Evolutionary conservation across 2,797 vertebrate genomes (phyloP), one percentile per base, ranked within the genome.

Genomic region (Sebastes iracundus): DNA sequence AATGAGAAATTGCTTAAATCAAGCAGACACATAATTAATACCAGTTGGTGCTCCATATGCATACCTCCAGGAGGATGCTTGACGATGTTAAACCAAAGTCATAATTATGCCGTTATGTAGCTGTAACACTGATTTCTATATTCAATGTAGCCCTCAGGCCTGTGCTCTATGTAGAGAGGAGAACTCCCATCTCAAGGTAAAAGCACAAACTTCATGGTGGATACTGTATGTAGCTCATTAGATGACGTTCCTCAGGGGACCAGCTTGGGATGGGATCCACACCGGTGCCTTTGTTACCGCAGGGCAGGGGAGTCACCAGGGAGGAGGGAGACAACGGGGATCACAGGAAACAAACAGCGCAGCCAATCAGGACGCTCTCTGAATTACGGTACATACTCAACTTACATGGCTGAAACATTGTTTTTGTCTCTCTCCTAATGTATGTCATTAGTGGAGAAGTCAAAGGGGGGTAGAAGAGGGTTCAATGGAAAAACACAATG

Each of bases 191-290:
- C 83, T 89, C 79, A 93, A 91, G 82, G 87, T 92, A 91, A 89
- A 87, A 81, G 81, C 61, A 80, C 27, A 61, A 76, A 80, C 86
- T 90, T 88, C 80, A 84, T 63, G 85, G 61, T 86, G 68, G 88
- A 88, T 86, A 85, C 70, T 81, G 77, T 79, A 79, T 82, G 82
- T 66, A 85, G 92, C 90, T 94, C 93, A 92, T 94, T 93, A 94
- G 82, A 88, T 35, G 80, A 72, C 68, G 71, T 23, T 80, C 89
- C 91, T 90, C 80, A 14, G 63, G 93, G 88, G 88, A 89, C 38
- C 68, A 42, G 16, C 85, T 75, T 67, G 71, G 62, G 83, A 90
- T 75, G 65, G 83, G 83, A 90, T 80, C 77, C 81, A 90, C 88
- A 77, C 83, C 30, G 77, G 90, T 83, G 86, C 78, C 75, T 88